Conservation (phyloP, 1,140 invertebrate genomes). For the Papilio polyxenes region DNA sequence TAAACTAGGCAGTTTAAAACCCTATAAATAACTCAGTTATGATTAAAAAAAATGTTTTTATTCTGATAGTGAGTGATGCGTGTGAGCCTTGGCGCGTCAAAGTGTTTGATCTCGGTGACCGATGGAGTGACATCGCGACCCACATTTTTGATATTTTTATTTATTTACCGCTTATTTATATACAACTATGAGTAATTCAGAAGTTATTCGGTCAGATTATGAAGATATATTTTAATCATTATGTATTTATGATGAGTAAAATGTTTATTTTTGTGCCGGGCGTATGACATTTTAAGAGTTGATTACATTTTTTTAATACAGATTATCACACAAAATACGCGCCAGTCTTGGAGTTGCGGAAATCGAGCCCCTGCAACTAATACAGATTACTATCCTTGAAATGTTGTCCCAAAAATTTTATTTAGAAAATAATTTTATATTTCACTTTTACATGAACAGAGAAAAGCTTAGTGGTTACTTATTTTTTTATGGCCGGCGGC, state of each 20-base stretch:
- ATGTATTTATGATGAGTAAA: background rate
- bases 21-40: conserved; percentile 31
- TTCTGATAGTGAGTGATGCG: conserved; percentile 25
- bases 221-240: background rate
- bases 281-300: background rate
- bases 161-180: conserved; percentile 1
- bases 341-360: too few relatives aligned
- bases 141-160: conserved; percentile 22
- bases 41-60: conserved; percentile 6
- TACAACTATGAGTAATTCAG: conserved; percentile 20
- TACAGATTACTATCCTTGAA: background rate
- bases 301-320: background rate
- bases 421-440: background rate
- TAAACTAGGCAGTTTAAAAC: background rate
- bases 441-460: background rate
- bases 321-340: too few relatives aligned
- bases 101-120: conserved; percentile 28
- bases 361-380: too few relatives aligned
- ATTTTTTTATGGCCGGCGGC: too few relatives aligned
- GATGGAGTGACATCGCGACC: conserved; percentile 20
- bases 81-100: conserved; percentile 25
- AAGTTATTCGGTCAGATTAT: conserved; percentile 24
- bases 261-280: conserved; percentile 2
- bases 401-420: background rate
- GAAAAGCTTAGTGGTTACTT: too few relatives aligned